phyloP scores from a whole-genome alignment of 2,888 invertebrate species.

The Sphaeridia pumilis region DNA sequence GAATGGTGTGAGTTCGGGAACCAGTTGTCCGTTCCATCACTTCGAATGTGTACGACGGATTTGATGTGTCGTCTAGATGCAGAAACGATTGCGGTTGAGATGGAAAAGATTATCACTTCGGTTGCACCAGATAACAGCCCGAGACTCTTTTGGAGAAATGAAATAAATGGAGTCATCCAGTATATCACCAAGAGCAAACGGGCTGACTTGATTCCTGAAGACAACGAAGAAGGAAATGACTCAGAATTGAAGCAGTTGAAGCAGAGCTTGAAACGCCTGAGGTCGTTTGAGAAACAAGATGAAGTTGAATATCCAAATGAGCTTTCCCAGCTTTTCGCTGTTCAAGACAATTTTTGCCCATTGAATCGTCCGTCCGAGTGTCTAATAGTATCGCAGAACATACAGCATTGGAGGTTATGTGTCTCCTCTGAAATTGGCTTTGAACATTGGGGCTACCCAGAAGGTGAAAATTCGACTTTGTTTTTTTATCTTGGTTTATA shows the following conservation, averaged over 20 bases:
- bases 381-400: conserved; percentile 47
- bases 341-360: conserved; percentile 28
- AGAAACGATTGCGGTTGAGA: conserved; percentile 26
- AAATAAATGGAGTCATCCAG: neutral
- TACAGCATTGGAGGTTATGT: conserved; percentile 51
- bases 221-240: neutral
- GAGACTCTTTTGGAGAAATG: conserved; percentile 30
- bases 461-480: conserved; percentile 38
- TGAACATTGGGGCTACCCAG: conserved; percentile 37
- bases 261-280: conserved; percentile 3
- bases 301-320: conserved; percentile 25
- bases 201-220: conserved; percentile 1
- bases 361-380: conserved; percentile 11
- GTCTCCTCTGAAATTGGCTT: conserved; percentile 38
- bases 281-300: conserved; percentile 11
- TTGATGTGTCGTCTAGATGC: conserved; percentile 27
- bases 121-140: conserved; percentile 28
- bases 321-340: conserved; percentile 24
- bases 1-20: conserved; percentile 52
- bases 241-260: conserved; percentile 15
- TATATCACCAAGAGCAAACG: neutral
- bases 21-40: conserved; percentile 47
- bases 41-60: conserved; percentile 20
- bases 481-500: conserved; percentile 4
- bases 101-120: conserved; percentile 33